Evolutionary conservation across 2,888 invertebrate species (phyloP).

Genomic region (Sinohyriopsis cumingii): DNA sequence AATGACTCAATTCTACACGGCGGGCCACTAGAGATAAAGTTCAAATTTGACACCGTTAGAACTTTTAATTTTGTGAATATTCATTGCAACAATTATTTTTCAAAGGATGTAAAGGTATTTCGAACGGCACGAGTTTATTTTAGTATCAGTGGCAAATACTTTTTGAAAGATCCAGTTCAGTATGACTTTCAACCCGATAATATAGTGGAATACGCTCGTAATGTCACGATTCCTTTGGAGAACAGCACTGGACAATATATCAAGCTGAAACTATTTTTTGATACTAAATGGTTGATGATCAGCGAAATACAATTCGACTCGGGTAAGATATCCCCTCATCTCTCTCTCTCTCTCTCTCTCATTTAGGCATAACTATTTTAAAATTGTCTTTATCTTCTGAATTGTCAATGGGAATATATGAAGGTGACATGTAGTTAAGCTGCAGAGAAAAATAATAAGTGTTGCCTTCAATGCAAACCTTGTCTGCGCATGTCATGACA

Average conservation of each 20-base stretch:
- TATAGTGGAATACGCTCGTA: slow-evolving; percentile 86
- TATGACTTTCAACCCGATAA: slow-evolving; percentile 80
- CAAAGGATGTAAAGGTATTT: slow-evolving; percentile 88
- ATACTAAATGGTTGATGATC: slow-evolving; percentile 90
- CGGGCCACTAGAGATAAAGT: slow-evolving; percentile 82
- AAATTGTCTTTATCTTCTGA: no score
- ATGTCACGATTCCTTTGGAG: slow-evolving; percentile 86
- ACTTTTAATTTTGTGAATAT: slow-evolving; percentile 89
- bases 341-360: no score
- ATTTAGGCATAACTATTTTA: no score
- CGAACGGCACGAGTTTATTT: slow-evolving; percentile 84
- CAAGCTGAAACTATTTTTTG: slow-evolving; percentile 83
- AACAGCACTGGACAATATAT: slow-evolving; percentile 87
- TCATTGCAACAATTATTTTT: slow-evolving; percentile 89
- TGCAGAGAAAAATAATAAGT: no score
- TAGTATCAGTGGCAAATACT: slow-evolving; percentile 83
- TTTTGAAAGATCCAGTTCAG: slow-evolving; percentile 83
- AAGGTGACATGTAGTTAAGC: no score
- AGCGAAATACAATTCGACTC: slow-evolving; percentile 92
- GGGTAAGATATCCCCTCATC: slow-evolving; percentile 74
- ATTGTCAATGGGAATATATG: no score
- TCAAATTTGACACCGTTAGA: slow-evolving; percentile 90
- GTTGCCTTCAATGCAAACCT: no score
- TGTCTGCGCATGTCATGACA: no score
- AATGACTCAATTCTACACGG: slow-evolving; percentile 76